These are phyloP conservation scores for Epinotia nisella DNA, from an alignment of 2,888 invertebrate species.

Conservation along the genomic window DNA sequence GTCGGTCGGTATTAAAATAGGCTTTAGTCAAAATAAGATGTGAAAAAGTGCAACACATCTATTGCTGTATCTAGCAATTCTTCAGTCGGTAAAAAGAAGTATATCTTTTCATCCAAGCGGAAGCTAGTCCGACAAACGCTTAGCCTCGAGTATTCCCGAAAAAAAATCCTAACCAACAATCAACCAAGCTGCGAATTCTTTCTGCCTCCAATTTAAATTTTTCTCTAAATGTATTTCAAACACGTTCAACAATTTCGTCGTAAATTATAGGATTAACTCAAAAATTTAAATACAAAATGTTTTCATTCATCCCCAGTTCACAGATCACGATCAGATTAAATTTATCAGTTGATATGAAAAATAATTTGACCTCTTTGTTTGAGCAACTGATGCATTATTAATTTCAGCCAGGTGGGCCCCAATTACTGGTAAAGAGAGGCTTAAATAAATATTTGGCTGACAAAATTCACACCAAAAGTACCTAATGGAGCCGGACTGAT, in stretches of 20 bases:
- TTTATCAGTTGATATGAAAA: slow-evolving; percentile 9
- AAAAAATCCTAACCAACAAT: neutral
- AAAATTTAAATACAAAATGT: neutral
- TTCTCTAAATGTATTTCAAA: slow-evolving; percentile 3
- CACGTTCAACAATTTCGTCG: neutral
- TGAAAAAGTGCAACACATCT: too few relatives aligned
- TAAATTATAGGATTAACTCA: slow-evolving; percentile 3
- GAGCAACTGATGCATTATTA: slow-evolving; percentile 17
- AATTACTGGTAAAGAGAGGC: slow-evolving; percentile 17
- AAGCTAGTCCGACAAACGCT: neutral
- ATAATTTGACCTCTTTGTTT: slow-evolving; percentile 18
- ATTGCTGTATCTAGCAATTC: neutral
- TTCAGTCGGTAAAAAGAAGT: neutral
- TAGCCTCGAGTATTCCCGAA: neutral
- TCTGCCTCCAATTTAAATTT: neutral
- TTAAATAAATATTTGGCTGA: slow-evolving; percentile 27
- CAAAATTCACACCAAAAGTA: slow-evolving; percentile 45
- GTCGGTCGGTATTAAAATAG: too few relatives aligned
- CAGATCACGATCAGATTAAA: slow-evolving; percentile 22
- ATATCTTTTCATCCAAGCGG: neutral
- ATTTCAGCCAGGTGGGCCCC: slow-evolving; percentile 6
- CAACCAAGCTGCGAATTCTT: too few relatives aligned
- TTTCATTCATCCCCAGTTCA: slow-evolving; percentile 19
- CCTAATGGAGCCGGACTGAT: slow-evolving; percentile 51
- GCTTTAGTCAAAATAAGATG: too few relatives aligned